Conservation (phyloP, 1,140 invertebrate genomes). For the Neodiprion virginianus region DNA sequence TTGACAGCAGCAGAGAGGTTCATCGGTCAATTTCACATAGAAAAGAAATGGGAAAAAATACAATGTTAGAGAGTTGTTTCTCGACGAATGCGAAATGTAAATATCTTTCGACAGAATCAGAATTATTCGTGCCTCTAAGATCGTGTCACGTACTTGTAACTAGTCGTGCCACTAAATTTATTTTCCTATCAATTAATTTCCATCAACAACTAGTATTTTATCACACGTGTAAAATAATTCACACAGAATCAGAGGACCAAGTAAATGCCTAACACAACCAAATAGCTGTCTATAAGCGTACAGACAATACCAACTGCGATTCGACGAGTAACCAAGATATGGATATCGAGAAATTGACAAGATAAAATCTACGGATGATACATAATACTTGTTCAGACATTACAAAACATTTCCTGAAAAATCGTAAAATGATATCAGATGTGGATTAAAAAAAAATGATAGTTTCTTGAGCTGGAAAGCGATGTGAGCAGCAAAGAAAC, state of each 20-base stretch:
- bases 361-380: too few relatives aligned
- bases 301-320: too few relatives aligned
- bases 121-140: conserved; percentile 12
- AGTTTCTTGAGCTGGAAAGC: conserved; percentile 6
- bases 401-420: too few relatives aligned
- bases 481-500: conserved; percentile 40
- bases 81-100: not conserved
- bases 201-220: too few relatives aligned
- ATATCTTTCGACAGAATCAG: conserved; percentile 6
- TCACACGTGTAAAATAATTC: too few relatives aligned
- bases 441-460: not conserved
- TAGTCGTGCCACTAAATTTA: not conserved
- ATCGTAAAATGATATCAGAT: too few relatives aligned
- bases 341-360: too few relatives aligned
- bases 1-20: conserved; percentile 60
- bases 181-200: too few relatives aligned
- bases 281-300: not conserved
- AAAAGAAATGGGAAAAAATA: conserved; percentile 63
- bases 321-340: too few relatives aligned
- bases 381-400: too few relatives aligned
- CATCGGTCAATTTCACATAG: conserved; percentile 64
- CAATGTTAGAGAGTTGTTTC: conserved; percentile 55
- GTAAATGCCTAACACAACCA: conserved; percentile 51
- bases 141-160: conserved; percentile 11
- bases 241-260: conserved; percentile 41